A percentile compares a stretch with the other conserved stretches of the same genome.
Conservation (phyloP, 2,797 vertebrate genomes). For the Darevskia mixta region DNA sequence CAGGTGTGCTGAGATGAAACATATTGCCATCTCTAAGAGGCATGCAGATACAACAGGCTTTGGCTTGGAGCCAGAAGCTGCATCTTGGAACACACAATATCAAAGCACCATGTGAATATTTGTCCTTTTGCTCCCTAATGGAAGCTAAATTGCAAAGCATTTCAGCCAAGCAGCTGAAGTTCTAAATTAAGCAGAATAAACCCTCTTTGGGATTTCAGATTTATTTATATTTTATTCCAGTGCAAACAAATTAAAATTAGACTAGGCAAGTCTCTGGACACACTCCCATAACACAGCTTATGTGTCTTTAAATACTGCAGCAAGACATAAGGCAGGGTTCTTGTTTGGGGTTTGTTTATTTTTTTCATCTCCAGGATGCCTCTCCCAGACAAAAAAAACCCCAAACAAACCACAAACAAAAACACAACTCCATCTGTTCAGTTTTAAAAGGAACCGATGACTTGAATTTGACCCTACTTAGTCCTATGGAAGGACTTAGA, state of each 20-base stretch:
- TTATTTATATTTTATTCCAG: conserved; percentile 33
- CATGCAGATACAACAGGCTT: conserved; percentile 24
- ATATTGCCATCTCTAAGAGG: conserved; percentile 16
- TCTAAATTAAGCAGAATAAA: conserved; percentile 30
- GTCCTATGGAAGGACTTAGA: conserved; percentile 14
- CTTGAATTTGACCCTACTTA: conserved; percentile 35
- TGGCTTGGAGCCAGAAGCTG: conserved; percentile 14
- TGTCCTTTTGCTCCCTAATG: background rate
- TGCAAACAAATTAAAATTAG: conserved; percentile 32
- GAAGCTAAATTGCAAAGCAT: conserved; percentile 13
- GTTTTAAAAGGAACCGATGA: conserved; percentile 23
- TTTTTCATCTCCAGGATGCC: background rate
- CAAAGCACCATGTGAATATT: conserved; percentile 14
- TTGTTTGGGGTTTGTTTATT: background rate
- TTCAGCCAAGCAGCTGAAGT: conserved; percentile 12
- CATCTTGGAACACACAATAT: conserved; percentile 1
- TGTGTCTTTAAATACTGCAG: background rate
- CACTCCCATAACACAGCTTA: conserved; percentile 12
- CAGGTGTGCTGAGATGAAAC: conserved; percentile 13
- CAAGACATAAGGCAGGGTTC: background rate
- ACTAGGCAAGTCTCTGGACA: conserved; percentile 6
- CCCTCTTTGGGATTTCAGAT: conserved; percentile 4
- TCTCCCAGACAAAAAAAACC: conserved; percentile 12
- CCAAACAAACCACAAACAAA: background rate
- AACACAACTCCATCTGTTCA: background rate